Conservation (phyloP, 2,888 invertebrate genomes). For the Tetrapedia diversipes region DNA sequence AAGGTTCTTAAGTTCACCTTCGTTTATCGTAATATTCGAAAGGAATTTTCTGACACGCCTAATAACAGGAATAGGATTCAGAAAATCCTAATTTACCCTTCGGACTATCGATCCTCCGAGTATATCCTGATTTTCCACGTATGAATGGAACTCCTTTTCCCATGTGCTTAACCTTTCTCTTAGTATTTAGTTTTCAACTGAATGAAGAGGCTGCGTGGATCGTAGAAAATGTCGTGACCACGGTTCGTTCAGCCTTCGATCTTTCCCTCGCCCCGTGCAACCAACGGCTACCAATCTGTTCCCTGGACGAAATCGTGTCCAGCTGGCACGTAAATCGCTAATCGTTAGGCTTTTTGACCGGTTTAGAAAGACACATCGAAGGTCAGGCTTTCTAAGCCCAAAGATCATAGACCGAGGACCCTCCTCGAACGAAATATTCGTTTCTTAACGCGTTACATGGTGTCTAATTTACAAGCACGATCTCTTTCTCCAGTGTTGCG, state of each 20-base stretch:
- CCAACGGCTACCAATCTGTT: not conserved
- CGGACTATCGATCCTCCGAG: no score
- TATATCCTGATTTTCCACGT: conserved; percentile 26
- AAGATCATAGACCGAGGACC: not conserved
- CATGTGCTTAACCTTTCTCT: conserved; percentile 60
- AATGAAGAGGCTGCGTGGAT: conserved; percentile 57
- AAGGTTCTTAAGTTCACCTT: no score
- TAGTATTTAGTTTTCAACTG: conserved; percentile 59
- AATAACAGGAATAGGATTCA: fast-evolving
- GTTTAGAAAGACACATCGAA: not conserved
- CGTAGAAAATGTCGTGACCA: conserved; percentile 64
- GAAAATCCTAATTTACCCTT: not conserved
- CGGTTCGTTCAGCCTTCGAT: conserved; percentile 52
- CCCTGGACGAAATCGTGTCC: not conserved
- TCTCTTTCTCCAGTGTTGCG: conserved; percentile 23
- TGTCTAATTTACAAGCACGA: not conserved
- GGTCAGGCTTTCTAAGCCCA: not conserved
- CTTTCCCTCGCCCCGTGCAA: conserved; percentile 28
- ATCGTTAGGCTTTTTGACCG: not conserved
- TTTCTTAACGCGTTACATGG: not conserved
- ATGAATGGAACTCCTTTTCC: conserved; percentile 64
- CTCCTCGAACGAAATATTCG: not conserved
- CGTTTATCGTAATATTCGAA: no score
- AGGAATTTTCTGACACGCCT: no score
- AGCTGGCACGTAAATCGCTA: no score